A percentile compares a stretch with the other conserved stretches of the same genome.
These are phyloP conservation scores for Oplegnathus fasciatus DNA, from an alignment of 2,113 vertebrate species.

Conservation along the genomic window DNA sequence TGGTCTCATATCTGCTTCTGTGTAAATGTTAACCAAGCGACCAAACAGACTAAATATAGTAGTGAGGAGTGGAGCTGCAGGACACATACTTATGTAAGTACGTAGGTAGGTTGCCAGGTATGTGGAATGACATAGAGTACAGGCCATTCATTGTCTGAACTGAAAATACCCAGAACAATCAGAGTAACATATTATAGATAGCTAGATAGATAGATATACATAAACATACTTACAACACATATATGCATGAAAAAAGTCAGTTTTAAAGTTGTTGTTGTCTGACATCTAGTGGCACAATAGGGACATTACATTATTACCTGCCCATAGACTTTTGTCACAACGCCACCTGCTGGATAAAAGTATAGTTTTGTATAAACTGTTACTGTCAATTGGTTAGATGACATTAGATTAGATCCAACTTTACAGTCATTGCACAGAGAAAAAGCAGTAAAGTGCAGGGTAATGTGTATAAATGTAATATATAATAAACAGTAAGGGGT, in stretches of 20 bases:
- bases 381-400: not conserved
- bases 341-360: slow-evolving; percentile 1
- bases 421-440: too few relatives aligned
- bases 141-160: not conserved
- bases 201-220: not conserved
- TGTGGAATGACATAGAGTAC: not conserved
- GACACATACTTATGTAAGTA: slow-evolving; percentile 22
- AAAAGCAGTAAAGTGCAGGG: too few relatives aligned
- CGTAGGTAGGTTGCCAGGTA: slow-evolving; percentile 25
- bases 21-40: not conserved
- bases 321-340: not conserved
- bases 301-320: not conserved
- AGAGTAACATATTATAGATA: not conserved
- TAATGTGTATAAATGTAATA: too few relatives aligned
- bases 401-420: too few relatives aligned
- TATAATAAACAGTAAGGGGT: too few relatives aligned
- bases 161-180: not conserved
- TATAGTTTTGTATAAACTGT: not conserved
- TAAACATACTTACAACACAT: too few relatives aligned
- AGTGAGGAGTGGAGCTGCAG: not conserved
- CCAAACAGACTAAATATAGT: slow-evolving; percentile 41
- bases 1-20: slow-evolving; percentile 8
- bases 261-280: not conserved
- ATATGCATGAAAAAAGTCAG: not conserved
- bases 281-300: slow-evolving; percentile 44